Base-by-base conservation (phyloP, 2,797 vertebrate genomes). In the Malacoctenus gilli region DNA sequence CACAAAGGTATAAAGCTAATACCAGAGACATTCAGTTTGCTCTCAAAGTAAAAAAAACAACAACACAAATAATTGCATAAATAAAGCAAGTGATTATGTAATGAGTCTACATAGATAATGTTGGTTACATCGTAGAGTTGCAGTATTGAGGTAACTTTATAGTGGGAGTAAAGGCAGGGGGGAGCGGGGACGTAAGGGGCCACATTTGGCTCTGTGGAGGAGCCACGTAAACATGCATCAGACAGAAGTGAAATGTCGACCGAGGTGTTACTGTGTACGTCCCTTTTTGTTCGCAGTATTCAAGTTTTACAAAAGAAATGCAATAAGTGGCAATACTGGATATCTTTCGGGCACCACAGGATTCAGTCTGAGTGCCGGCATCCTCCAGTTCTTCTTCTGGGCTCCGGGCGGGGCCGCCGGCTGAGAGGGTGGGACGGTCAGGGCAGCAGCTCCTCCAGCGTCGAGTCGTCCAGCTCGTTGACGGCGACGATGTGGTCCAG, bases 401-500 rank as follows among this genome's bases (percentile, higher is more conserved):
- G 40, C n/a, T 39, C 44, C 43, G 8, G 52, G 16, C 14, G 41
- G 22, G 0, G 13, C 18, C 10, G 4, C 0, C 2, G 1, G 34
- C 8, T 13, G 28, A 5, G 5, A 7, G 25, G 9, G 11, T 7
- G 13, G 3, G 40, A 5, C 1, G 4, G 9, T 84, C 62, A 86
- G 20, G 80, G 80, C 12, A 86, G 74, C 54, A 98, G 89, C 39
- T 89, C 84, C 30, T 91, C 82, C 72, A 98, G 90, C 59, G 94
- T 84, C 0, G 85, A 75, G 4, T 98, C 95, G 0, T 92, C 91
- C 63, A 99, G 89, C 62, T 95, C 90, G 0, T 99, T 98, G 68
- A 94, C 93, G 16, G 87, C 59, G 23, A 98, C 86, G 1, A 99
- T 98, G 87, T 96, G 92, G 51, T 96, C 93, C 13, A 99, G 92